Conservation (phyloP, 1,140 invertebrate species). For the Brachionus angularis region DNA sequence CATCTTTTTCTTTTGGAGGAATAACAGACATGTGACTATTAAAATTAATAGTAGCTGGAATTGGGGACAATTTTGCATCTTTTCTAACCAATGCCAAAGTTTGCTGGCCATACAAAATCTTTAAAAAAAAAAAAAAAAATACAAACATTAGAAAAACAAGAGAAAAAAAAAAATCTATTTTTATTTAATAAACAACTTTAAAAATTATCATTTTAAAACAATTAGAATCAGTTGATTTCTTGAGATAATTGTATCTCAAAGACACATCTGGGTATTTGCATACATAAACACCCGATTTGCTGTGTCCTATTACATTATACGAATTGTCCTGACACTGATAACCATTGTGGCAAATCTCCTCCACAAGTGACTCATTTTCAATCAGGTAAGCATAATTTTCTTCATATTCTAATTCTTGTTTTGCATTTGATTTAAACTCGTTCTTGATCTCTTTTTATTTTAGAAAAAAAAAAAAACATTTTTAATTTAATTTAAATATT, state of each 20-base stretch:
- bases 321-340: conserved; percentile 8
- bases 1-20: conserved; percentile 24
- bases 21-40: conserved; percentile 32
- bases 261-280: conserved; percentile 27
- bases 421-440: conserved; percentile 11
- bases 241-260: neutral
- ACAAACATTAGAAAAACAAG: too few species aligned
- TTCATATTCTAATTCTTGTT: conserved; percentile 10
- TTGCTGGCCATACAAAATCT: conserved; percentile 18
- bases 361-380: conserved; percentile 22
- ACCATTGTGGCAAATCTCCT: conserved; percentile 20
- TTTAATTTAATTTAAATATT: neutral
- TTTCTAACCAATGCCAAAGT: conserved; percentile 32
- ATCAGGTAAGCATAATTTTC: conserved; percentile 25
- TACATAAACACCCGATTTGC: conserved; percentile 24
- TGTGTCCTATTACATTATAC: conserved; percentile 34
- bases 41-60: conserved; percentile 15
- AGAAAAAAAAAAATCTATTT: too few species aligned
- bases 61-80: conserved; percentile 18
- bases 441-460: conserved; percentile 8
- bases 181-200: neutral
- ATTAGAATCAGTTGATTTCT: neutral
- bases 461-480: neutral
- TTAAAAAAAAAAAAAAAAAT: neutral
- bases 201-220: conserved; percentile 41